Percentiles rank a stretch among this genome's conserved stretches.
Evolutionary conservation across 53 echinoderm and acorn worm genomes (phyloP).

Genomic region (Henricia sp.): DNA sequence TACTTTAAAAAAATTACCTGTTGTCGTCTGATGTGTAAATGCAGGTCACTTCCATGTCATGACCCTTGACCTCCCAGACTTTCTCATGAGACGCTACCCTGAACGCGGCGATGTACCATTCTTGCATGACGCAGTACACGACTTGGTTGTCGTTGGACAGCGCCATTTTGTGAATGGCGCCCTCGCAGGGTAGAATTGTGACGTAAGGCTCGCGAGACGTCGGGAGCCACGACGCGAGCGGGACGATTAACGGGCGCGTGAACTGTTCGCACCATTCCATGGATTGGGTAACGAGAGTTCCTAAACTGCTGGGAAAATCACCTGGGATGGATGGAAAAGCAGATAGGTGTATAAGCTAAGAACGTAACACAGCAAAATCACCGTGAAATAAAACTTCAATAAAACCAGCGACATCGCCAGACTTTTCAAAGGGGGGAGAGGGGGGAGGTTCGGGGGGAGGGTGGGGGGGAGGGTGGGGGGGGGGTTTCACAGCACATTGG

Average conservation of each 20-base stretch:
- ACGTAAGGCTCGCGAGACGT: slow-evolving; percentile 82
- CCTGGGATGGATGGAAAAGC: too few species aligned
- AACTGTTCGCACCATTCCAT: slow-evolving; percentile 97
- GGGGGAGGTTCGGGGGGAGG: too few species aligned
- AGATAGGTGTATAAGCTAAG: too few species aligned
- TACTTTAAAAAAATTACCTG: too few species aligned
- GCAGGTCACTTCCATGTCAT: slow-evolving; percentile 76
- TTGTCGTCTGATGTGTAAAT: slow-evolving; percentile 77
- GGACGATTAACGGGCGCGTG: slow-evolving; percentile 91
- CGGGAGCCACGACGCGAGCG: slow-evolving; percentile 90
- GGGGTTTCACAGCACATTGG: too few species aligned
- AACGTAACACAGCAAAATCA: too few species aligned
- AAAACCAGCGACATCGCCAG: too few species aligned
- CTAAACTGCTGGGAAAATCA: slow-evolving; percentile 70
- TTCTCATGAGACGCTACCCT: slow-evolving; percentile 89
- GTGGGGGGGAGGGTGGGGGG: too few species aligned
- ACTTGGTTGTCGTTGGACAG: slow-evolving; percentile 93
- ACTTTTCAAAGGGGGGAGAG: too few species aligned
- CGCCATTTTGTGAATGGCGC: slow-evolving; percentile 70
- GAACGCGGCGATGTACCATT: slow-evolving; percentile 74
- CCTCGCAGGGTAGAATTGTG: slow-evolving; percentile 71
- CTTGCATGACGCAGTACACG: slow-evolving; percentile 76
- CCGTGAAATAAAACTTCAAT: too few species aligned
- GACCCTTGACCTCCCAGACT: slow-evolving; percentile 79
- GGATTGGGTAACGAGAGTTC: slow-evolving; percentile 80